Conservation (phyloP, 2,888 invertebrate species). For the Pomacea canaliculata region DNA sequence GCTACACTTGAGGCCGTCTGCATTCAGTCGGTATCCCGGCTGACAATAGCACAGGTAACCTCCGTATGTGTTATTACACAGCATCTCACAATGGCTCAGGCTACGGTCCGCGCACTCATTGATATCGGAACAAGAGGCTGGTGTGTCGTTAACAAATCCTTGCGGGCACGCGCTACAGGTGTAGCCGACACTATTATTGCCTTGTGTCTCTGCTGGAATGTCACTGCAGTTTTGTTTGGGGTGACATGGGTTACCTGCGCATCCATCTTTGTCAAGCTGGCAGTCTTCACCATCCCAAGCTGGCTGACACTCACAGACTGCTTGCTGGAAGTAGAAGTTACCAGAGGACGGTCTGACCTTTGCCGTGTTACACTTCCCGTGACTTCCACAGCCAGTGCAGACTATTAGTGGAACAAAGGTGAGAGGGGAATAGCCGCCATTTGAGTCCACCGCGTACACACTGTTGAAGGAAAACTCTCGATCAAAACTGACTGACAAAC, state of each 20-base stretch:
- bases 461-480: neutral
- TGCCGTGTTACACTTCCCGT: slow-evolving; percentile 22
- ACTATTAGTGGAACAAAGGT: slow-evolving; percentile 9
- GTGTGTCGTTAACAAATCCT: slow-evolving; percentile 27
- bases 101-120: slow-evolving; percentile 68
- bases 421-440: slow-evolving; percentile 11
- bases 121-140: slow-evolving; percentile 54
- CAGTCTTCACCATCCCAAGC: slow-evolving; percentile 29
- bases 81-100: slow-evolving; percentile 66
- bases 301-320: slow-evolving; percentile 3
- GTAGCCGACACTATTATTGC: slow-evolving; percentile 9
- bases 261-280: slow-evolving; percentile 36
- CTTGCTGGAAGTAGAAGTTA: slow-evolving; percentile 6
- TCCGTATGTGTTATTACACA: slow-evolving; percentile 70
- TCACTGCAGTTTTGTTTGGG: slow-evolving; percentile 40
- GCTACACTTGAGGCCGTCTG: slow-evolving; percentile 1
- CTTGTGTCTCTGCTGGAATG: slow-evolving; percentile 32
- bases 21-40: slow-evolving; percentile 50
- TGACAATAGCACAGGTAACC: slow-evolving; percentile 59
- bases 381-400: slow-evolving; percentile 24
- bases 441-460: slow-evolving; percentile 16
- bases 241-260: slow-evolving; percentile 38
- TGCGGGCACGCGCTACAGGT: slow-evolving; percentile 35
- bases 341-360: neutral
- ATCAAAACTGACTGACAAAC: no score